A percentile compares a stretch with the other conserved stretches of the same genome.
These are phyloP conservation scores for Dromococcyx pavoninus DNA, from an alignment of 2,797 vertebrate genomes.

Conservation along the genomic window DNA sequence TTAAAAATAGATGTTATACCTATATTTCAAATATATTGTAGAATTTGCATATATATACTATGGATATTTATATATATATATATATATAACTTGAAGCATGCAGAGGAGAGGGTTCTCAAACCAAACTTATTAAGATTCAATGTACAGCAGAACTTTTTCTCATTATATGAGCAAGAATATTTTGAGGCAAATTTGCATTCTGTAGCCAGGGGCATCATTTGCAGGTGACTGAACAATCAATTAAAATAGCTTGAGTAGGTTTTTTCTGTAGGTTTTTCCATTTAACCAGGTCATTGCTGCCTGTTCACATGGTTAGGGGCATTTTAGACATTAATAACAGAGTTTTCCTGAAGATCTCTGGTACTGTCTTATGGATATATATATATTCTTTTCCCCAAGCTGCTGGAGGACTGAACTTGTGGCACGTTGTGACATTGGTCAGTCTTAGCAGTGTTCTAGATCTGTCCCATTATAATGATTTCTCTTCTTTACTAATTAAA, in stretches of 20 bases:
- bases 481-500: neutral
- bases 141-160: neutral
- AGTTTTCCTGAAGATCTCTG: neutral
- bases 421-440: neutral
- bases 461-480: neutral
- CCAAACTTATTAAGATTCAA: neutral
- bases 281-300: neutral
- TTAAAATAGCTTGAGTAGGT: neutral
- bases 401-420: neutral
- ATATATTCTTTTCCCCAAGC: neutral
- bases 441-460: neutral
- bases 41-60: neutral
- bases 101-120: neutral
- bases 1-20: neutral
- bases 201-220: constrained; percentile 34
- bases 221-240: constrained; percentile 60
- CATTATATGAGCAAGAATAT: neutral
- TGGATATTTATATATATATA: neutral
- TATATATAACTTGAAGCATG: neutral
- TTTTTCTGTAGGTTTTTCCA: neutral
- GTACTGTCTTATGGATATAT: neutral
- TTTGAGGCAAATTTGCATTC: constrained; percentile 12
- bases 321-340: neutral
- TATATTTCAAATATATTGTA: neutral
- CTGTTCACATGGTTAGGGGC: constrained; percentile 17